Evolutionary conservation across 2,797 vertebrate genomes (phyloP).

Genomic region (Lates japonicus): DNA sequence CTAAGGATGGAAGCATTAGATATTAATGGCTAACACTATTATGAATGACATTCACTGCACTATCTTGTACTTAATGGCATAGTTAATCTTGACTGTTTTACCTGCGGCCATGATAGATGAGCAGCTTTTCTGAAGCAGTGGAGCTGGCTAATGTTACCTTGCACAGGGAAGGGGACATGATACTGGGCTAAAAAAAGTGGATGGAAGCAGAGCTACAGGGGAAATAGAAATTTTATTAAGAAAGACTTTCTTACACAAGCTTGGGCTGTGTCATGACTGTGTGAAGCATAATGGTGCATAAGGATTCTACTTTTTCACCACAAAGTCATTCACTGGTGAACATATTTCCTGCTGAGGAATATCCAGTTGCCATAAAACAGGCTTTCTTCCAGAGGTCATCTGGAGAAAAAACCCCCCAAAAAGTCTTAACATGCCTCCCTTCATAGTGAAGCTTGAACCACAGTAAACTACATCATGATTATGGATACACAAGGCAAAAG

Average conservation of each 20-base stretch:
- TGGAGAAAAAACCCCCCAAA: not conserved
- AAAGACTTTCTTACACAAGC: constrained; percentile 1
- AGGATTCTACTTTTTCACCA: not conserved
- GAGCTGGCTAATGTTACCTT: constrained; percentile 15
- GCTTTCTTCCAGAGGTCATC: not conserved
- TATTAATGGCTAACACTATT: constrained; percentile 45
- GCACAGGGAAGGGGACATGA: constrained; percentile 10
- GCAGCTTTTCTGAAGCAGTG: constrained; percentile 28
- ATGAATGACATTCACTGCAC: constrained; percentile 56
- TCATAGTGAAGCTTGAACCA: not conserved
- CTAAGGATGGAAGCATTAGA: constrained; percentile 41
- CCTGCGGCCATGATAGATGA: constrained; percentile 54
- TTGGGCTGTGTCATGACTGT: not conserved
- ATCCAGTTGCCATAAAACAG: not conserved
- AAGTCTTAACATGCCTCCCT: not conserved
- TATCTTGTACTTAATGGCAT: constrained; percentile 49
- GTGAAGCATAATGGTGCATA: not conserved
- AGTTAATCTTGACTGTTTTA: constrained; percentile 61
- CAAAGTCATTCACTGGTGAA: not conserved
- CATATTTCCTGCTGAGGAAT: not conserved
- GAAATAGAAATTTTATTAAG: constrained; percentile 28
- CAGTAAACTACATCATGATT: not conserved
- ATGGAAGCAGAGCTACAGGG: constrained; percentile 5
- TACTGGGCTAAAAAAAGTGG: not conserved
- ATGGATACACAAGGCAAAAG: not conserved